phyloP scores from a whole-genome alignment of 2,888 invertebrate genomes.

The Drosophila siamana region DNA sequence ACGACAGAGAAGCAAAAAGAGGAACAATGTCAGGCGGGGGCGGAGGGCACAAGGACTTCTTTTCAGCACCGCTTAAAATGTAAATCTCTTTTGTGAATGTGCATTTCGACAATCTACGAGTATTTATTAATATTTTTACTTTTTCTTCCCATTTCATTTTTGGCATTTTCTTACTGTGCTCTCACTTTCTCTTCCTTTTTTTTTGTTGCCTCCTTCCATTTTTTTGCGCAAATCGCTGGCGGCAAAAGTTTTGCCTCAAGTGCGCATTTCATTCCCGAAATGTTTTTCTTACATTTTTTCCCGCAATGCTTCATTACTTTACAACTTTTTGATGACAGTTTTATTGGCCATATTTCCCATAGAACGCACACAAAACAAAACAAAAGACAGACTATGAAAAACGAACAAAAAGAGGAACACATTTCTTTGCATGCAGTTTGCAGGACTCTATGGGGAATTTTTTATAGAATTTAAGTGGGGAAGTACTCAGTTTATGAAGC shows the following conservation, averaged over 20 bases:
- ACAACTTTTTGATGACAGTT: conserved; percentile 80
- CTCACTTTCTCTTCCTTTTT: background rate
- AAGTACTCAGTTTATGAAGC: conserved; percentile 19
- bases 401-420: conserved; percentile 25
- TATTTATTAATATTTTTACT: conserved; percentile 57
- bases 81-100: conserved; percentile 48
- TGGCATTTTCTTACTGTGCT: background rate
- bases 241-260: conserved; percentile 61
- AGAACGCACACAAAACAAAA: conserved; percentile 9
- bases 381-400: conserved; percentile 3
- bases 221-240: conserved; percentile 39
- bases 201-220: conserved; percentile 27
- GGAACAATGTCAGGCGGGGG: background rate
- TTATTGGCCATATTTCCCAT: conserved; percentile 69
- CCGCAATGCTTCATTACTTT: conserved; percentile 76
- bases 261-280: conserved; percentile 42
- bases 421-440: conserved; percentile 40
- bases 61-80: conserved; percentile 41
- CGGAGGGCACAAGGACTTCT: background rate
- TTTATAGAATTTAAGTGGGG: conserved; percentile 51
- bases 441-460: conserved; percentile 34
- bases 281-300: conserved; percentile 39
- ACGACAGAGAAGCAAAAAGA: background rate
- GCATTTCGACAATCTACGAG: conserved; percentile 54
- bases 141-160: conserved; percentile 30